phyloP scores from a whole-genome alignment of 2,113 vertebrate genomes.

The Hydrolagus affinis region DNA sequence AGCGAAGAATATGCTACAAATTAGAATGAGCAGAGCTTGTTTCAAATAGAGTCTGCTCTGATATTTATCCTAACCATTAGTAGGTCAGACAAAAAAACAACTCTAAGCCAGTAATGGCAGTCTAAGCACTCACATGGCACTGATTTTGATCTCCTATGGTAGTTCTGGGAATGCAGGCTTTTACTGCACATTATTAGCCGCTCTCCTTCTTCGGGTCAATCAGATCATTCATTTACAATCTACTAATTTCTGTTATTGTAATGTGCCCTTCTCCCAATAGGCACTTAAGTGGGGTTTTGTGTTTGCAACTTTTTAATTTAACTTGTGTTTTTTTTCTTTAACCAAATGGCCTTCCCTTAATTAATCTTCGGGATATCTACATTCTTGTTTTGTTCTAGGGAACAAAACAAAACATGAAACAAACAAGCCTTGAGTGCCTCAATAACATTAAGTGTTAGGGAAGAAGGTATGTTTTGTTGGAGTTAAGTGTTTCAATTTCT shows the following conservation, averaged over 20 bases:
- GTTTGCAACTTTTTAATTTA: slow-evolving; percentile 25
- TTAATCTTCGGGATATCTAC: too few species aligned
- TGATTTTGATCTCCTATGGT: slow-evolving; percentile 21
- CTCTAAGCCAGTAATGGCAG: neutral
- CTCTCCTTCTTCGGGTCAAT: slow-evolving; percentile 15
- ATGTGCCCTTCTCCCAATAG: slow-evolving; percentile 19
- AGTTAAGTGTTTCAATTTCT: too few species aligned
- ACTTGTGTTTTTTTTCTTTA: neutral
- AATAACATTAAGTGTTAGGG: too few species aligned
- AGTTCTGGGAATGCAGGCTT: slow-evolving; percentile 14
- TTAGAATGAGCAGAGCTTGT: neutral
- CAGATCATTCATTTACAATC: slow-evolving; percentile 27
- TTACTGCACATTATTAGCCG: slow-evolving; percentile 10
- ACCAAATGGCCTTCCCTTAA: too few species aligned
- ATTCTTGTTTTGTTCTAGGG: too few species aligned
- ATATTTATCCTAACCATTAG: neutral
- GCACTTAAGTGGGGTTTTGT: neutral
- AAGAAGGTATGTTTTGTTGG: too few species aligned
- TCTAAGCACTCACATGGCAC: slow-evolving; percentile 16
- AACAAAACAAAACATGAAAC: too few species aligned
- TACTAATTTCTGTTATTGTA: slow-evolving; percentile 25
- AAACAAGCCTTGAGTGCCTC: too few species aligned
- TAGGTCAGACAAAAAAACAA: neutral
- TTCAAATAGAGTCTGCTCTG: neutral
- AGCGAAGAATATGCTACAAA: too few species aligned